Base-by-base conservation (phyloP, 1,140 invertebrate genomes). In the Sminthurides bifidus region DNA sequence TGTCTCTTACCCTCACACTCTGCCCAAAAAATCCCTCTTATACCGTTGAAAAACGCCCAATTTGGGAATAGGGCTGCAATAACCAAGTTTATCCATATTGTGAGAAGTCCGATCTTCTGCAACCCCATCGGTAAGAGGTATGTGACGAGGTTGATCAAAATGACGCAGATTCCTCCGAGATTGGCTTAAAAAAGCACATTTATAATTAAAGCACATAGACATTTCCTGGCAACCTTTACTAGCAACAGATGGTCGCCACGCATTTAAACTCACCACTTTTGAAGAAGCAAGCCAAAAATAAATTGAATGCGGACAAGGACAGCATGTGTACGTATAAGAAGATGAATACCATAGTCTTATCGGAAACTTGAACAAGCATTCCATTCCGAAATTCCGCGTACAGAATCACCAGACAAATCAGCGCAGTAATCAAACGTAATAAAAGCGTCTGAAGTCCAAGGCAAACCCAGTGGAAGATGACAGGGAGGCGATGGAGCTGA, bases 1-100 rank as follows among this genome's bases (percentile, higher is more conserved):
- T 50, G n/a, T 24, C 31, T 24, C 33, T 40, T 50, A 57, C 54
- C 59, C n/a, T 63, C 53, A 30, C 41, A 53, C 12, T 63, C 61
- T n/a, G 21, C 31, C 15, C 53, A 30, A 14, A 63, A 21, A 19
- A 59, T 23, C 3, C 40, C 21, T 6, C 2, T 2, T 1, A 63
- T 24, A 2, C 38, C 52, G 33, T 59, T 56, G 1, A 38, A 14
- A 2, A 63, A 40, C n/a, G 53, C 37, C 61, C 61, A 63, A 19
- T 63, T 63, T n/a, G 61, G 61, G 17, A 59, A 54, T 0, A 59
- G 1, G 17, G 48, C 3, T 27, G 17, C 21, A 1, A 54, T 23
- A 6, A 45, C 30, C 0, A 38, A 14, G 29, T 54, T 58, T 14
- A 38, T 6, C 10, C 4, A 19, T 29, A 29, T 17, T 1, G n/a